Base-by-base conservation (phyloP, 35 echinoderm and acorn worm species). In the Ophioderma brevispina region DNA sequence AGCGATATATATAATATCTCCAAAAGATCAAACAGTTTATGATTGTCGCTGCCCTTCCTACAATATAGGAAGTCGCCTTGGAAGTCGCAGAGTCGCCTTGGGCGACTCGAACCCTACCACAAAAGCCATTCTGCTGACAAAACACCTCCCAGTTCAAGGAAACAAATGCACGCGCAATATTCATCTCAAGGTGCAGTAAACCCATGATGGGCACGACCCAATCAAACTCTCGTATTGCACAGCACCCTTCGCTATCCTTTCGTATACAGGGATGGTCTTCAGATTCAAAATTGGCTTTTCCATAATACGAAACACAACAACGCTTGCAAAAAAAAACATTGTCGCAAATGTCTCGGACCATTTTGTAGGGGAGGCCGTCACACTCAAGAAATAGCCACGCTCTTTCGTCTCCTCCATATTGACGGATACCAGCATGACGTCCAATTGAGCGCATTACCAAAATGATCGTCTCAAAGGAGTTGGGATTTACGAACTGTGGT, bases 321-420 rank as follows among this genome's bases (percentile, higher is more conserved):
- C 11, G 31, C 11, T 32, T 0, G 31, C 82, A 85, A 30, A 13
- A 13, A 43, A 11, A 85, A 14, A 85, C 82, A 63, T 85, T 55
- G 82, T 85, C 82, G 1, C 37, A 40, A 6, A 64, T 34, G 55
- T 85, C 82, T 55, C 55, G 37, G 14, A 37, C 40, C 11, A 85
- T 85, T 39, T 64, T 85, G 46, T 85, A 85, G 4, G 82, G 82
- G 13, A 85, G 50, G 8, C 82, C 40, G 36, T 85, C 52, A 28
- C 82, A 85, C 36, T 85, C 82, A 13, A 85, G 0, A 85, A 38
- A 80, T 3, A 80, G 18, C 35, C 38, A 40, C 41, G 4, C 41
- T 17, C 41, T 46, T 46, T 46, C 41, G 41, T 46, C 41, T 8
- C 41, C 41, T 17, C 41, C 4, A 8, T 46, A 46, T 17, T 17